Evolutionary conservation across 2,797 vertebrate genomes (phyloP).

Genomic region (Hemibagrus guttatus): DNA sequence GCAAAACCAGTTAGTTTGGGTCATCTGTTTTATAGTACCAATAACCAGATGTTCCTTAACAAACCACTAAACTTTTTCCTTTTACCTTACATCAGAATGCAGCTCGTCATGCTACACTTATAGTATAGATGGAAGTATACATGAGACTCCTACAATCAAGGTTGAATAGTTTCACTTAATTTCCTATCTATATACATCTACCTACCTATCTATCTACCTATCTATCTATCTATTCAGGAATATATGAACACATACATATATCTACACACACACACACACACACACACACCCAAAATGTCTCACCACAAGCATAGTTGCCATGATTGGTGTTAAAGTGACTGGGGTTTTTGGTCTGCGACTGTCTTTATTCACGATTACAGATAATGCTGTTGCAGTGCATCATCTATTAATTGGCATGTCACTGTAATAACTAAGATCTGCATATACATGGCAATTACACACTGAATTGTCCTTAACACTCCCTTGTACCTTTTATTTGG

Average conservation of each 20-base stretch:
- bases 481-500: neutral
- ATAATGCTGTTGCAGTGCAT: neutral
- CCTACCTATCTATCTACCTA: too few relatives aligned
- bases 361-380: neutral
- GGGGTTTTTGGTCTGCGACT: too few relatives aligned
- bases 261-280: too few relatives aligned
- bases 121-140: too few relatives aligned
- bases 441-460: neutral
- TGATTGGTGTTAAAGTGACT: neutral
- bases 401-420: neutral
- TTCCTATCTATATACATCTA: too few relatives aligned
- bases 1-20: neutral
- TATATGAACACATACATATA: too few relatives aligned
- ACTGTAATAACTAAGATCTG: neutral
- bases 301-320: neutral
- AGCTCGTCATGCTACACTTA: neutral
- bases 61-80: neutral
- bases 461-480: neutral
- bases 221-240: too few relatives aligned
- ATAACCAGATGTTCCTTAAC: neutral
- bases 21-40: neutral
- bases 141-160: too few relatives aligned
- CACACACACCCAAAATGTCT: too few relatives aligned
- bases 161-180: too few relatives aligned
- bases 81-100: neutral